These are phyloP conservation scores for Euwallacea fornicatus DNA, from an alignment of 1,140 invertebrate species.

Conservation along the genomic window DNA sequence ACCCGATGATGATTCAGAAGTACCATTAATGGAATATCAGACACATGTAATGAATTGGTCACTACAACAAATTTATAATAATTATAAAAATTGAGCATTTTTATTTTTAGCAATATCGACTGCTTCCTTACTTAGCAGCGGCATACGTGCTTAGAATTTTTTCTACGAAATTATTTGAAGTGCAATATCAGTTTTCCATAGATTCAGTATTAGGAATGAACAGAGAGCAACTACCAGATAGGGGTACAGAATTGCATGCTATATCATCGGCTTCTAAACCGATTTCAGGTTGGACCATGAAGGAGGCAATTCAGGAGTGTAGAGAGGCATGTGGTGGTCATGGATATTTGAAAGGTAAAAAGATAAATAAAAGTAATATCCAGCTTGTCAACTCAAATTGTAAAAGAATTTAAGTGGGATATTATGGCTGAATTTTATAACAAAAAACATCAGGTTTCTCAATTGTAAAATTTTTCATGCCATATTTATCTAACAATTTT, in stretches of 20 bases:
- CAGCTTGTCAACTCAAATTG: neutral
- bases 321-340: conserved; percentile 88
- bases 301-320: conserved; percentile 87
- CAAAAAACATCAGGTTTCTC: neutral
- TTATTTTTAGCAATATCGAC: conserved; percentile 79
- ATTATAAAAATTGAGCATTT: neutral
- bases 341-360: conserved; percentile 72
- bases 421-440: neutral
- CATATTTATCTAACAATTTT: neutral
- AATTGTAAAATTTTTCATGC: conserved; percentile 10
- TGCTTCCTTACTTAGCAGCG: conserved; percentile 85
- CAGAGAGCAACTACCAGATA: conserved; percentile 42
- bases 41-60: conserved; percentile 64
- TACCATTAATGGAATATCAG: conserved; percentile 89
- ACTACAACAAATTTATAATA: neutral
- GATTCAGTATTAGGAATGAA: conserved; percentile 44
- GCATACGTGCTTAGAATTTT: conserved; percentile 78
- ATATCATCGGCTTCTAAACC: conserved; percentile 88
- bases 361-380: neutral
- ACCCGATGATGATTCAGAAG: conserved; percentile 66
- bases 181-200: conserved; percentile 45
- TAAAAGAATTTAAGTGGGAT: neutral
- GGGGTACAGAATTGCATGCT: conserved; percentile 83
- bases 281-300: conserved; percentile 78
- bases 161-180: conserved; percentile 55